Conservation (phyloP, 1,140 invertebrate species). For the Ips nitidus region DNA sequence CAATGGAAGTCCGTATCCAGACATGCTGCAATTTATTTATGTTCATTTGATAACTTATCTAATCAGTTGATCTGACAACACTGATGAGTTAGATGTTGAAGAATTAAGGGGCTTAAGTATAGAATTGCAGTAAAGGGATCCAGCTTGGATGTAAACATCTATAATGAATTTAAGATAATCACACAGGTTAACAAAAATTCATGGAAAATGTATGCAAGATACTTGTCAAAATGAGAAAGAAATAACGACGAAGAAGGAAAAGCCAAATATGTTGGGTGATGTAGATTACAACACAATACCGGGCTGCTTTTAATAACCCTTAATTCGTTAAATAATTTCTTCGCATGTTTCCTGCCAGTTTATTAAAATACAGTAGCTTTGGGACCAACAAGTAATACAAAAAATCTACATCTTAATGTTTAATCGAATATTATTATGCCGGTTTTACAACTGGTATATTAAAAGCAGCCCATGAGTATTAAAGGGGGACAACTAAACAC, state of each 20-base stretch:
- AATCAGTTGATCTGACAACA: constrained; percentile 10
- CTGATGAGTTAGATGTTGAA: constrained; percentile 34
- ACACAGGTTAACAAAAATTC: no score
- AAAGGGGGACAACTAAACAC: constrained; percentile 34
- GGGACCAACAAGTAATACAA: neutral
- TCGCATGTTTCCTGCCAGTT: constrained; percentile 13
- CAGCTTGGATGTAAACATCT: no score
- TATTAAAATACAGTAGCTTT: constrained; percentile 4
- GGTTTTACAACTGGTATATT: neutral
- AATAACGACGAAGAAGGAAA: neutral
- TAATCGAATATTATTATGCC: constrained; percentile 1
- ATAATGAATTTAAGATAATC: no score
- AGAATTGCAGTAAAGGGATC: no score
- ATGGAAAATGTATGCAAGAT: no score
- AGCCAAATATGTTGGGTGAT: constrained; percentile 10
- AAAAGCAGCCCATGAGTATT: neutral
- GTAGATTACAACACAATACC: constrained; percentile 19
- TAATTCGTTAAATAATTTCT: constrained; percentile 5
- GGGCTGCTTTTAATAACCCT: constrained; percentile 17
- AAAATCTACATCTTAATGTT: constrained; percentile 10
- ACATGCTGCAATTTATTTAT: constrained; percentile 57
- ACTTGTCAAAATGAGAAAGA: no score
- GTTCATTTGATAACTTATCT: neutral
- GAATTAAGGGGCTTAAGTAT: constrained; percentile 12
- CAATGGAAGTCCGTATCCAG: constrained; percentile 62